phyloP scores from a whole-genome alignment of 1,140 invertebrate species.

The Drosophila repleta region DNA sequence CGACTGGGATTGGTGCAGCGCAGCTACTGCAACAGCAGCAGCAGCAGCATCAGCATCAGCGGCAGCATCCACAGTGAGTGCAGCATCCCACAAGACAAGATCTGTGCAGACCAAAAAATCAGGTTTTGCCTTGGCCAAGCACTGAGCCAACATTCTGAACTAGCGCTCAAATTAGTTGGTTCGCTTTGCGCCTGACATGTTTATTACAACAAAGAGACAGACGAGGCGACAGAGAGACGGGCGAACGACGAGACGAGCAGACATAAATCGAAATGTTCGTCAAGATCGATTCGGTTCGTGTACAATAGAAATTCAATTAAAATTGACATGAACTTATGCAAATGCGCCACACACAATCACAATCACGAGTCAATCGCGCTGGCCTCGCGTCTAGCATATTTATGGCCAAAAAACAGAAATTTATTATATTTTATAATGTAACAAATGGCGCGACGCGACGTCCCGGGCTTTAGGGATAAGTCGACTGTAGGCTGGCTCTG shows the following conservation, averaged over 20 bases:
- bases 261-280: conserved; percentile 61
- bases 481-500: conserved; percentile 26
- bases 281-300: conserved; percentile 45
- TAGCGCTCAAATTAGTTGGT: conserved; percentile 70
- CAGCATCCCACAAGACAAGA: conserved; percentile 46
- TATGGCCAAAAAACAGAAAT: conserved; percentile 61
- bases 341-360: conserved; percentile 41
- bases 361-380: conserved; percentile 38
- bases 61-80: conserved; percentile 7
- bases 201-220: conserved; percentile 58
- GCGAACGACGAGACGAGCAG: conserved; percentile 1
- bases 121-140: conserved; percentile 28
- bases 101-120: conserved; percentile 32
- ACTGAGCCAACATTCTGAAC: conserved; percentile 17
- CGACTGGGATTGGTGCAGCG: conserved; percentile 73
- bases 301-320: conserved; percentile 81
- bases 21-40: conserved; percentile 30
- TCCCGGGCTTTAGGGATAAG: conserved; percentile 15
- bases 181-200: conserved; percentile 64
- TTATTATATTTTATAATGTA: conserved; percentile 79
- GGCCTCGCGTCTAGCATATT: conserved; percentile 64
- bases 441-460: conserved; percentile 65
- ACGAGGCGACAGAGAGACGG: conserved; percentile 1
- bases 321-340: conserved; percentile 77
- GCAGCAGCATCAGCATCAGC: conserved; percentile 31